Percentiles rank a stretch among this genome's conserved stretches.
Conservation (phyloP, 2,797 vertebrate species). For the Clarias fuscus region DNA sequence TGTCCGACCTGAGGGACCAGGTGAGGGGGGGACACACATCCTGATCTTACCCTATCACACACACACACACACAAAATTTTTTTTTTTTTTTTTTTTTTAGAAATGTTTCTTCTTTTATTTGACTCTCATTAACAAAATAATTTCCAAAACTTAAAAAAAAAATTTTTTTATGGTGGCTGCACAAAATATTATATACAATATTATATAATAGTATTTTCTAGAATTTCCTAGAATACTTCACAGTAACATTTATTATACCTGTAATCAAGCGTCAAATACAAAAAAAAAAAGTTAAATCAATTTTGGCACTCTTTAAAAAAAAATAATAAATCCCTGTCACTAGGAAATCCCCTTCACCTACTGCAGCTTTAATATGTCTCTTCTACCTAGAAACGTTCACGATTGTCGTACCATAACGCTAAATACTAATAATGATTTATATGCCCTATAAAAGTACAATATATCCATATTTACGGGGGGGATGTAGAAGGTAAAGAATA, state of each 20-base stretch:
- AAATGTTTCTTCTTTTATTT: not conserved
- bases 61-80: not conserved
- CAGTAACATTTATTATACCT: not conserved
- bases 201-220: no score
- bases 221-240: no score
- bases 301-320: not conserved
- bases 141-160: not conserved
- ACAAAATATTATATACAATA: no score
- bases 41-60: not conserved
- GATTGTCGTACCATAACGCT: not conserved
- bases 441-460: not conserved
- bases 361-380: not conserved
- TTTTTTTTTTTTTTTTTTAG: no score
- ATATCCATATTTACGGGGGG: not conserved
- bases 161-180: no score
- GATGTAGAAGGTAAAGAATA: no score
- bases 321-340: no score
- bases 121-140: not conserved
- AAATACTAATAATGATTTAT: not conserved
- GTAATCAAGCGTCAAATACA: not conserved
- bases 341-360: not conserved
- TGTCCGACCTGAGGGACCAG: constrained; percentile 69
- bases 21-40: constrained; percentile 58
- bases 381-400: not conserved
- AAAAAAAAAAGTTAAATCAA: not conserved